These are phyloP conservation scores for Salvelinus namaycush DNA, from an alignment of 2,113 vertebrate genomes.

Conservation along the genomic window DNA sequence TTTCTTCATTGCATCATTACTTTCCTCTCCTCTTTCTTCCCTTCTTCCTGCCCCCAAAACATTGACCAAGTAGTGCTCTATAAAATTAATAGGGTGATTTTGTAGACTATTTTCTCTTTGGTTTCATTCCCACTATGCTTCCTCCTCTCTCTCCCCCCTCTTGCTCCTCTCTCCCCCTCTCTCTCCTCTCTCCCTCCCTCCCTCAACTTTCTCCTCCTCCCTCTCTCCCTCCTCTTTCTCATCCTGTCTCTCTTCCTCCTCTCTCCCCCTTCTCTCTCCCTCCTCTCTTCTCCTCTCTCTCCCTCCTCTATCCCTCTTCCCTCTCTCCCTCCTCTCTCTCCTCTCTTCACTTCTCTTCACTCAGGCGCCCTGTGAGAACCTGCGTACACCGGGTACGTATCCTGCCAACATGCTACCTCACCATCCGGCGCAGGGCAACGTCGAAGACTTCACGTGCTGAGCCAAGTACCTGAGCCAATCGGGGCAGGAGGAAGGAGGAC, in stretches of 20 bases:
- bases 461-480: slow-evolving; percentile 30
- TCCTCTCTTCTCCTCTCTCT: too few relatives aligned
- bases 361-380: slow-evolving; percentile 92
- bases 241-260: not conserved
- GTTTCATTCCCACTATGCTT: not conserved
- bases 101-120: not conserved
- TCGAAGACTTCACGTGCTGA: slow-evolving; percentile 99
- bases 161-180: not conserved
- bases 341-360: not conserved
- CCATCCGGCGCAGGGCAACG: slow-evolving; percentile 93
- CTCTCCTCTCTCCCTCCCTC: not conserved
- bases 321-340: slow-evolving; percentile 83
- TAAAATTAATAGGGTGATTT: not conserved
- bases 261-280: not conserved
- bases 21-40: too few relatives aligned
- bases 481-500: not conserved
- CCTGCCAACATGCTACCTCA: slow-evolving; percentile 99
- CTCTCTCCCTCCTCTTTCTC: not conserved
- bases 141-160: not conserved
- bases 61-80: too few relatives aligned
- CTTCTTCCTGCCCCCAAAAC: too few relatives aligned
- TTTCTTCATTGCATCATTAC: too few relatives aligned
- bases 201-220: not conserved
- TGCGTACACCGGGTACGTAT: slow-evolving; percentile 90
- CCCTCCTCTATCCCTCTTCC: too few relatives aligned